phyloP scores from a whole-genome alignment of 2,113 vertebrate species.

The Sapayoa aenigma region DNA sequence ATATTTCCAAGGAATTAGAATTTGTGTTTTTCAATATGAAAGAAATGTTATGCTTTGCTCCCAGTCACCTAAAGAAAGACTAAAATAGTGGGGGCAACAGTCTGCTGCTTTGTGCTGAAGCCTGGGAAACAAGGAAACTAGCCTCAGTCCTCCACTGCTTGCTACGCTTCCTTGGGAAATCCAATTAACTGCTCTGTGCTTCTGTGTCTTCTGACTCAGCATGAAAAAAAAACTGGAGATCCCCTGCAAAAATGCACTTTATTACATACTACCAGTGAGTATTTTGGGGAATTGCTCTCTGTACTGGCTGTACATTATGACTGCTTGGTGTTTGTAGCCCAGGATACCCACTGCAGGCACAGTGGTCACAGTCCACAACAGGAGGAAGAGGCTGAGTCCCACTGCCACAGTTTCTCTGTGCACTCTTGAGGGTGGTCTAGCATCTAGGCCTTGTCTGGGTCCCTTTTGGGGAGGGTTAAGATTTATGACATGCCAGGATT shows the following conservation, averaged over 20 bases:
- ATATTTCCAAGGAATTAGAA: background rate
- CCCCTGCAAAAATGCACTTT: background rate
- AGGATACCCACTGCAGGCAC: background rate
- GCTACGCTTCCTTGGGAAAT: constrained; percentile 9
- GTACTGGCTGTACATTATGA: fast-evolving
- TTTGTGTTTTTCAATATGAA: background rate
- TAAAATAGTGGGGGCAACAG: background rate
- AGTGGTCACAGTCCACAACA: fast-evolving
- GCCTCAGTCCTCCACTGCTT: background rate
- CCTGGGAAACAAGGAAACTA: background rate
- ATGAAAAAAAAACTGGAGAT: background rate
- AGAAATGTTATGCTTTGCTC: background rate
- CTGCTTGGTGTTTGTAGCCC: background rate
- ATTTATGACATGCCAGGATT: background rate
- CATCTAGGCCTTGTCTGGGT: background rate
- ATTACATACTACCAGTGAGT: background rate
- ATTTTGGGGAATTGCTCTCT: background rate
- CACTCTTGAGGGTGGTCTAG: background rate
- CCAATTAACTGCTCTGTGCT: constrained; percentile 8
- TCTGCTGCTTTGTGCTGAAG: background rate
- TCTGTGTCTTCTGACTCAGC: background rate
- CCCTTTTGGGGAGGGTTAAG: background rate
- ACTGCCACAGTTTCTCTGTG: background rate
- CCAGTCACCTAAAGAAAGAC: background rate
- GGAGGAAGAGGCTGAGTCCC: background rate